phyloP scores from a whole-genome alignment of 2,888 invertebrate species.

The Polyommatus iphigenia region DNA sequence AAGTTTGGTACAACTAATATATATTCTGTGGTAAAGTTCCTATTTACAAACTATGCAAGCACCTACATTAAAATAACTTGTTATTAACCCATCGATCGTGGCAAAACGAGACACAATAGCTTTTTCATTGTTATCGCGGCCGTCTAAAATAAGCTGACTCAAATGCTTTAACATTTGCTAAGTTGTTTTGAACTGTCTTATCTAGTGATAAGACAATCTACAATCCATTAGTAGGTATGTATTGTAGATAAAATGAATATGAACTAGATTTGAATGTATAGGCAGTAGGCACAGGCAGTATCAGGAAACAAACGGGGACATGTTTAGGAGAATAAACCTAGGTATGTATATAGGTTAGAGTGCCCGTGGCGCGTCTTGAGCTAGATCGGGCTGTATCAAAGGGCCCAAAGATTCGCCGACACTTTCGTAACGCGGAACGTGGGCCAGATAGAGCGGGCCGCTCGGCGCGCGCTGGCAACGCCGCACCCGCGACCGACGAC shows the following conservation, averaged over 20 bases:
- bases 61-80: no score
- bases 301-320: neutral
- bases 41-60: no score
- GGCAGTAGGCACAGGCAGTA: neutral
- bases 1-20: no score
- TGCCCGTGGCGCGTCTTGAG: slow-evolving; percentile 21
- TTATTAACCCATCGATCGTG: no score
- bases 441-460: slow-evolving; percentile 50
- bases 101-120: no score
- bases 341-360: slow-evolving; percentile 29
- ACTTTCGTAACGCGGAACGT: slow-evolving; percentile 51
- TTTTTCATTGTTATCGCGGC: no score
- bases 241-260: neutral
- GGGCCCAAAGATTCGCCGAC: slow-evolving; percentile 49
- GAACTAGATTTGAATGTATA: neutral
- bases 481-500: slow-evolving; percentile 72
- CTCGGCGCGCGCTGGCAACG: slow-evolving; percentile 66
- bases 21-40: no score
- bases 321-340: neutral
- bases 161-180: neutral
- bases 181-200: neutral
- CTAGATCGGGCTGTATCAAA: slow-evolving; percentile 41
- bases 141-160: neutral
- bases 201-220: no score
- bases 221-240: neutral